These are phyloP conservation scores for Epinotia bilunana DNA, from an alignment of 2,888 invertebrate species.

Conservation along the genomic window DNA sequence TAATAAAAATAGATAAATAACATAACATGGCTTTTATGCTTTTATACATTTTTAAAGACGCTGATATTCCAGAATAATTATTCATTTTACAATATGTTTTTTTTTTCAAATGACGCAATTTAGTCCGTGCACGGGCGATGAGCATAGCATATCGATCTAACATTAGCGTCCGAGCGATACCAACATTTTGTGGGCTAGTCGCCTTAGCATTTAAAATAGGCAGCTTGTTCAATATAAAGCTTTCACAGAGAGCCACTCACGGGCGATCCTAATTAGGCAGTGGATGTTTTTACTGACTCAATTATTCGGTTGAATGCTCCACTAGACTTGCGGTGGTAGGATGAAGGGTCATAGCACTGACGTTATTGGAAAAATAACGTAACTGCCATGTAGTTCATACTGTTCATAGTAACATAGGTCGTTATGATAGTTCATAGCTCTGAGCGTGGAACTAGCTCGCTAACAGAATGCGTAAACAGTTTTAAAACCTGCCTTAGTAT, in stretches of 20 bases:
- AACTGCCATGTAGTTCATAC: background rate
- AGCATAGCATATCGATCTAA: too few species aligned
- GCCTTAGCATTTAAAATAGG: slow-evolving; percentile 2
- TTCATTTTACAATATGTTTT: too few species aligned
- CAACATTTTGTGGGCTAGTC: too few species aligned
- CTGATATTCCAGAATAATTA: too few species aligned
- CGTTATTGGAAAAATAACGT: background rate
- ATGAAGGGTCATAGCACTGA: slow-evolving; percentile 14
- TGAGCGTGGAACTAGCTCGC: slow-evolving; percentile 3
- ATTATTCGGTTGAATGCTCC: slow-evolving; percentile 36
- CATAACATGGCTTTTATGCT: too few species aligned
- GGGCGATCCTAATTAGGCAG: slow-evolving; percentile 27
- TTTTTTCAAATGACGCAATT: too few species aligned
- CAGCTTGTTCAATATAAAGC: slow-evolving; percentile 15
- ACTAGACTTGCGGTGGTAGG: slow-evolving; percentile 27
- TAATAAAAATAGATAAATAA: too few species aligned
- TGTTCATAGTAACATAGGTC: background rate
- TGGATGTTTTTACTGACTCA: slow-evolving; percentile 29
- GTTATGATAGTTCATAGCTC: background rate
- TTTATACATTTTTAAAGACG: too few species aligned
- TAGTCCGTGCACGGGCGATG: too few species aligned
- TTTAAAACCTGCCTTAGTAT: slow-evolving; percentile 11
- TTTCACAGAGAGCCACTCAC: slow-evolving; percentile 8
- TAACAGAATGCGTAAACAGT: slow-evolving; percentile 32
- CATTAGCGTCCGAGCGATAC: too few species aligned